phyloP scores from a whole-genome alignment of 2,113 vertebrate species.

The Poeciliopsis prolifica region DNA sequence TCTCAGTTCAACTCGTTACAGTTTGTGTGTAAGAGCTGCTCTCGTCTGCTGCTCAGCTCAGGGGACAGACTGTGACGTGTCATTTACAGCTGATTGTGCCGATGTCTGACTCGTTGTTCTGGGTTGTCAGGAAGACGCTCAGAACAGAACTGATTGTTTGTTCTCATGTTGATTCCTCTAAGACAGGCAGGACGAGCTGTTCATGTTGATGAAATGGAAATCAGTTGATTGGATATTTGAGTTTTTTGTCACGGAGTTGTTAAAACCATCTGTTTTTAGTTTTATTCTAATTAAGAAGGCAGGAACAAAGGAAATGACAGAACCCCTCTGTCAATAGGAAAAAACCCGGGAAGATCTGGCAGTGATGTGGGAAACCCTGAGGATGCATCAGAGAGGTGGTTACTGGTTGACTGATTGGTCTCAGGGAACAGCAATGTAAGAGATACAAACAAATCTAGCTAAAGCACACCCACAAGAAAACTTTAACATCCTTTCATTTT shows the following conservation, averaged over 20 bases:
- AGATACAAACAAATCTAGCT: too few relatives aligned
- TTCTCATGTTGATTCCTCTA: slow-evolving; percentile 1
- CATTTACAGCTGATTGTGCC: slow-evolving; percentile 8
- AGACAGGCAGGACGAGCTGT: background rate
- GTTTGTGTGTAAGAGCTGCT: background rate
- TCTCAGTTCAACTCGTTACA: background rate
- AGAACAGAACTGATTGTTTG: background rate
- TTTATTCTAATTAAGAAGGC: background rate
- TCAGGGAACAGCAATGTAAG: too few relatives aligned
- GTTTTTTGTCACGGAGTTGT: slow-evolving; percentile 10
- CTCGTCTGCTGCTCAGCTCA: slow-evolving; percentile 1
- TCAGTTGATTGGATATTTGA: background rate
- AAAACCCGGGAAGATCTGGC: too few relatives aligned
- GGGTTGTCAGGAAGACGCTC: slow-evolving; percentile 8
- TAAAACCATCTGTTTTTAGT: background rate
- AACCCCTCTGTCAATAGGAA: too few relatives aligned
- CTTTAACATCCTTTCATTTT: too few relatives aligned
- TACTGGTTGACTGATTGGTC: too few relatives aligned
- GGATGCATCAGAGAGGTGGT: too few relatives aligned
- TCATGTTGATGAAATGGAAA: background rate
- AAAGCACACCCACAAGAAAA: too few relatives aligned
- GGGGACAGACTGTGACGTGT: background rate
- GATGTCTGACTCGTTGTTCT: slow-evolving; percentile 17
- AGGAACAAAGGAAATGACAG: too few relatives aligned
- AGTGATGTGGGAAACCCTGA: too few relatives aligned